Evolutionary conservation across 2,888 invertebrate species (phyloP).

Genomic region (Euproctis similis): DNA sequence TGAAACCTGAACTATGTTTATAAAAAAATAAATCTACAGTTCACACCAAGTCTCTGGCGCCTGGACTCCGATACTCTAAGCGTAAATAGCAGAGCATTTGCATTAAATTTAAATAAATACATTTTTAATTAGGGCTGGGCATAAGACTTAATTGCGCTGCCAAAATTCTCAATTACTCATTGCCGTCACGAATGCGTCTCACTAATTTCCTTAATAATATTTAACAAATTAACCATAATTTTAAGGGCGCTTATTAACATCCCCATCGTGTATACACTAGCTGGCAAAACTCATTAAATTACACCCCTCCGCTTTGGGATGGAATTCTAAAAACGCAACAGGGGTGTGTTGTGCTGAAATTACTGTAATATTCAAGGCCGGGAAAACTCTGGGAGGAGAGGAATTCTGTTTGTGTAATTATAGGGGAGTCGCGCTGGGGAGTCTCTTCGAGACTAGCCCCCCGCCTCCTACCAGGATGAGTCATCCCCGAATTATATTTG

Average conservation of each 20-base stretch:
- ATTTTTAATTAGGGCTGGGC: background rate
- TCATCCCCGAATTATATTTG: slow-evolving; percentile 35
- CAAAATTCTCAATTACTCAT: background rate
- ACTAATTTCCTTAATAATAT: slow-evolving; percentile 21
- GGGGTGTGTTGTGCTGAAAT: slow-evolving; percentile 25
- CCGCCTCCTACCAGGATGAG: slow-evolving; percentile 22
- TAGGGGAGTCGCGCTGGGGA: slow-evolving; percentile 15
- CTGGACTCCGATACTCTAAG: too few relatives aligned
- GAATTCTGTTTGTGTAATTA: slow-evolving; percentile 42
- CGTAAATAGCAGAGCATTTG: too few relatives aligned
- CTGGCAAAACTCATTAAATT: slow-evolving; percentile 38
- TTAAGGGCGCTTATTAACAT: slow-evolving; percentile 34
- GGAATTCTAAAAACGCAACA: slow-evolving; percentile 38
- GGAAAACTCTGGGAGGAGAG: slow-evolving; percentile 25
- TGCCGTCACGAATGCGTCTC: slow-evolving; percentile 7
- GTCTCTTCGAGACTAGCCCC: slow-evolving; percentile 10
- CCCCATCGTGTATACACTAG: slow-evolving; percentile 28
- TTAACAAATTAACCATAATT: slow-evolving; percentile 29
- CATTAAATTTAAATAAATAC: too few relatives aligned
- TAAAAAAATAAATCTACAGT: too few relatives aligned
- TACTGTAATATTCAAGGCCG: slow-evolving; percentile 44
- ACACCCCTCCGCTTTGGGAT: slow-evolving; percentile 31
- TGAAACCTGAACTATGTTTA: too few relatives aligned
- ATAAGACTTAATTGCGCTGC: too few relatives aligned
- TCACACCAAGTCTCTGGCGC: too few relatives aligned